Base-by-base conservation (phyloP, 2,888 invertebrate genomes). In the Drosophila kambysellisi region DNA sequence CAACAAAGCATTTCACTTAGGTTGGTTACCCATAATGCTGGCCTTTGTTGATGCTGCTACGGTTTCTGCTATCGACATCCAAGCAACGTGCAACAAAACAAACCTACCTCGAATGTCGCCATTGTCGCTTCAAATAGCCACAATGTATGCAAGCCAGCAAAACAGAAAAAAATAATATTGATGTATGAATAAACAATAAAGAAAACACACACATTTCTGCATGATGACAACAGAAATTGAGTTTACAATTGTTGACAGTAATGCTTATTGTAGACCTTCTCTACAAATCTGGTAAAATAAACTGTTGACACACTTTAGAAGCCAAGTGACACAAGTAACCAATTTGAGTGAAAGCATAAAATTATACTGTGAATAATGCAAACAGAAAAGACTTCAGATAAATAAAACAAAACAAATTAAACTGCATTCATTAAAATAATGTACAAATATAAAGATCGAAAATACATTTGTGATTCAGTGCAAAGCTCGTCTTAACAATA, bases 41-140 rank as follows among this genome's bases (percentile, higher is more conserved):
- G 48, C 25, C 57, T 51, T 35, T 57, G 56, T 57, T 17, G 20
- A 39, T 32, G 25, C 20, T 43, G 35, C 12, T 39, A 33, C 41
- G 8, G 41, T 33, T 39, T 48, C 64, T 76, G 79, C 48, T 74
- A 76, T 79, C 64, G 76, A 74, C 76, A 74, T 58, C 67, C 35
- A 76, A 64, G 74, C 51, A 51, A 66, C 39, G 17, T 37, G 64
- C 43, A 25, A 59, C 65, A 46, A 70, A 61, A 32, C 33, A 51
- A 46, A 56, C 30, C 46, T n/a, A 11, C 7, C 35, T 25, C 15
- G 39, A 67, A 68, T 56, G 4, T 35, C 37, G 30, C 17, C 20
- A 46, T 7, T 15, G 20, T 20, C 57, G 30, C 20, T 20, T 15
- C 20, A 43, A 53, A 57, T 53, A 66, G 70, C 59, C 35, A 30